Evolutionary conservation across 2,797 vertebrate species (phyloP), one percentile per base, ranked within the genome.

Genomic region (Strix occidentalis): DNA sequence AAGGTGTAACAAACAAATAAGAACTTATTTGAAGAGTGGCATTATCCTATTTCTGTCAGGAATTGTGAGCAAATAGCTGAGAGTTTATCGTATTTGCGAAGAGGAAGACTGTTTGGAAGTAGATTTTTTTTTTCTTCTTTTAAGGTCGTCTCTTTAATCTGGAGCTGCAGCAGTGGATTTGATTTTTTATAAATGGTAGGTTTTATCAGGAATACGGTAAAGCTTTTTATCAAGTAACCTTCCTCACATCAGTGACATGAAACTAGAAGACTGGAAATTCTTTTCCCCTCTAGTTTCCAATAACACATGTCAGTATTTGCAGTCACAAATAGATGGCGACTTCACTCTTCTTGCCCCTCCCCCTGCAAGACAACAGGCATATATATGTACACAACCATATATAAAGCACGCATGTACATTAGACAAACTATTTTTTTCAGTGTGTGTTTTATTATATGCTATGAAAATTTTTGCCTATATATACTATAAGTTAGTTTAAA

Each of bases 1-100:
- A 96, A 96, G 58, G 86, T 89, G 88, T 93, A 97, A 90, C 85
- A 93, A 96, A 92, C 92, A 94, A 96, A 60, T 93, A 95, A 95
- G 93, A 97, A 96, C 84, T 94, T 96, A 91, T 91, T 91, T 95
- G 93, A 98, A 96, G 87, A 96, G 75, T 95, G 88, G 89, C 70
- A 81, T 97, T 97, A 96, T 96, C 95, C 95, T 96, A 87, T 94
- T 97, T 71, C 93, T 96, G 79, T 96, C 96, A 95, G 81, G 57
- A 86, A 94, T 54, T 64, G 45, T 83, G 84, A 97, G 96, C 75
- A 95, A 96, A 94, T 79, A 95, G 86, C 75, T 70, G 88, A 76
- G 46, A 25, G 68, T 97, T 96, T 95, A 94, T 97, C 33, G 1
- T 92, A 51, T 94, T 97, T 96, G 82, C 4, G 60, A 96, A 96